These are phyloP conservation scores for Tychaedon coryphoeus DNA, from an alignment of 2,113 vertebrate genomes.

Conservation along the genomic window DNA sequence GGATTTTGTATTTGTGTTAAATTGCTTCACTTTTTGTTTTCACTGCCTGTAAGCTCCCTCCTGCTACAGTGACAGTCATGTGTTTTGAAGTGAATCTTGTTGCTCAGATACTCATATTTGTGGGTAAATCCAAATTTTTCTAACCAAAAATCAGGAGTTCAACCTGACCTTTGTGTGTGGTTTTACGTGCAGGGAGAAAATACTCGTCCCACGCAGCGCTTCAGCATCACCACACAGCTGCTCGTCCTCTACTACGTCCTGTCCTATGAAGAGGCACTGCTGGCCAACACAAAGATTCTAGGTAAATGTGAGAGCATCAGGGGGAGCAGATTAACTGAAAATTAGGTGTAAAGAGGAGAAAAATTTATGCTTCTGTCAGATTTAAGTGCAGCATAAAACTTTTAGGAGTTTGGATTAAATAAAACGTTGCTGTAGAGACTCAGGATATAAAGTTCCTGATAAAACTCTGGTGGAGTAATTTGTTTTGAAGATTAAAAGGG, in stretches of 20 bases:
- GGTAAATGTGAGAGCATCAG: slow-evolving; percentile 68
- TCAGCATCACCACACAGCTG: slow-evolving; percentile 92
- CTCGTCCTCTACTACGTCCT: slow-evolving; percentile 95
- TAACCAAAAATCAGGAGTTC: neutral
- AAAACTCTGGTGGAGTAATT: neutral
- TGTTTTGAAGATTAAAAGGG: neutral
- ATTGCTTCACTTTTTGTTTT: neutral
- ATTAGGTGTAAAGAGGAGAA: neutral
- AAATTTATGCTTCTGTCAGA: neutral
- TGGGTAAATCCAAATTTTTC: neutral
- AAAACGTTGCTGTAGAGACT: neutral
- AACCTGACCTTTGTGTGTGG: neutral
- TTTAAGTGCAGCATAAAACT: neutral
- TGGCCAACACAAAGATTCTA: slow-evolving; percentile 91
- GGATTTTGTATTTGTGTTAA: neutral
- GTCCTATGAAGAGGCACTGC: slow-evolving; percentile 94
- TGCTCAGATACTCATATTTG: neutral
- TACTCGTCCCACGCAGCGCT: slow-evolving; percentile 72
- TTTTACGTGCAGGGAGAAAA: slow-evolving; percentile 77
- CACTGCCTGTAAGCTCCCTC: neutral
- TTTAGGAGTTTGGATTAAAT: too few species aligned
- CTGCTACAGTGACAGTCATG: rapidly evolving
- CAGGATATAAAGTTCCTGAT: neutral
- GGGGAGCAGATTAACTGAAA: neutral
- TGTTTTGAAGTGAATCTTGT: neutral